Conservation (phyloP, 2,797 vertebrate species). For the Mormyrops boulengeri region DNA sequence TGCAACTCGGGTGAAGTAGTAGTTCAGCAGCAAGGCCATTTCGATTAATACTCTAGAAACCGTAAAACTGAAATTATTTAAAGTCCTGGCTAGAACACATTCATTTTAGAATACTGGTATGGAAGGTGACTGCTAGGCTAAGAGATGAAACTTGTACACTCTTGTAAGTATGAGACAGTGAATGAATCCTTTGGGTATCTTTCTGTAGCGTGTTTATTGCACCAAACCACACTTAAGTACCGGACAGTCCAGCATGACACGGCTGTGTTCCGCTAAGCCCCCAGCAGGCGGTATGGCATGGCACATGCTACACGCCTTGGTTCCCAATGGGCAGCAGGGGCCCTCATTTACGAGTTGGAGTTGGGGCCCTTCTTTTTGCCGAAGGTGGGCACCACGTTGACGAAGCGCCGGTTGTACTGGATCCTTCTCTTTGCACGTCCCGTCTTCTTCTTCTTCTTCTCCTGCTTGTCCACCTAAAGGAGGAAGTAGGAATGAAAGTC, state of each 20-base stretch:
- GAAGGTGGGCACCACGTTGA: conserved; percentile 61
- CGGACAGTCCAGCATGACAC: background rate
- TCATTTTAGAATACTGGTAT: background rate
- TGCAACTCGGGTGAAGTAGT: background rate
- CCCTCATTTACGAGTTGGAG: conserved; percentile 54
- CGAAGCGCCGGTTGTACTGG: conserved; percentile 66
- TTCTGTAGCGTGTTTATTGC: background rate
- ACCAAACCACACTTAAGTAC: background rate
- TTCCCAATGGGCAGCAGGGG: background rate
- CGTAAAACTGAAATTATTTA: too few species aligned
- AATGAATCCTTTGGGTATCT: background rate
- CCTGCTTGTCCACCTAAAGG: conserved; percentile 63
- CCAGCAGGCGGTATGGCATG: background rate
- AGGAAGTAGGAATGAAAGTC: background rate
- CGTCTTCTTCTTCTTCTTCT: conserved; percentile 70
- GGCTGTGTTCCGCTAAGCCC: background rate
- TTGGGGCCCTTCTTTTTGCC: conserved; percentile 69
- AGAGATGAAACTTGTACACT: background rate
- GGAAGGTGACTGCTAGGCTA: background rate
- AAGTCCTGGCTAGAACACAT: background rate
- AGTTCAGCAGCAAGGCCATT: background rate
- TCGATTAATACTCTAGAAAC: too few species aligned
- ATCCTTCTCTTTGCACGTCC: conserved; percentile 64
- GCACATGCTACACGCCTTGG: background rate
- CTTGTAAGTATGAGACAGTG: background rate